These are phyloP conservation scores for Oryzias dopingdopingensis DNA, from an alignment of 2,797 vertebrate genomes.

Conservation along the genomic window DNA sequence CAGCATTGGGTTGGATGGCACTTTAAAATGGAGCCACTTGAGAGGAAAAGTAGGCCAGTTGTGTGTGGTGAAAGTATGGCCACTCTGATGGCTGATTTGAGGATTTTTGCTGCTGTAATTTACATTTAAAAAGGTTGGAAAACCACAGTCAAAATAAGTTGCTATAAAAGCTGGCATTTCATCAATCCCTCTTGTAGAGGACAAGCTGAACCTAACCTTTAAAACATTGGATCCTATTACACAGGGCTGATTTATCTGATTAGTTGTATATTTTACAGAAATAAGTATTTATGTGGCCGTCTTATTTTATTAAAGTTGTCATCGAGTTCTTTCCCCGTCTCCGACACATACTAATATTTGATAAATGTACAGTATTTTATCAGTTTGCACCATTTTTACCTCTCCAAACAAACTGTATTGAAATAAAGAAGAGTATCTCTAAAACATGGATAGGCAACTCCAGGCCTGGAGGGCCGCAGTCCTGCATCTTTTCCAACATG, in stretches of 20 bases:
- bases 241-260: too few species aligned
- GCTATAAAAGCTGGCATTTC: slow-evolving; percentile 19
- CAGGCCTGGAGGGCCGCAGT: too few species aligned
- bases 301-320: too few species aligned
- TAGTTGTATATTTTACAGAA: neutral
- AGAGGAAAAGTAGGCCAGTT: slow-evolving; percentile 51
- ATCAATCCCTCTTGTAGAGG: slow-evolving; percentile 7
- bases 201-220: slow-evolving; percentile 13
- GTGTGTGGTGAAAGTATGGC: slow-evolving; percentile 22
- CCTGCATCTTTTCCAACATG: too few species aligned
- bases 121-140: slow-evolving; percentile 22
- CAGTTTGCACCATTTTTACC: too few species aligned
- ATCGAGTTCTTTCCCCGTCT: too few species aligned
- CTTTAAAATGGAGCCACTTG: slow-evolving; percentile 53
- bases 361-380: too few species aligned
- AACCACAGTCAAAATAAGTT: slow-evolving; percentile 3
- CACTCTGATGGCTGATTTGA: slow-evolving; percentile 28
- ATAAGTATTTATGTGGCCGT: neutral
- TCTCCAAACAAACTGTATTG: too few species aligned
- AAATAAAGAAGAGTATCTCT: too few species aligned
- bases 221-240: too few species aligned
- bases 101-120: slow-evolving; percentile 30
- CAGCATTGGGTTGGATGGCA: slow-evolving; percentile 45
- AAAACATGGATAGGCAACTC: too few species aligned
- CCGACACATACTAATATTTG: too few species aligned